Evolutionary conservation across 2,797 vertebrate genomes (phyloP).

Genomic region (Echeneis naucrates): DNA sequence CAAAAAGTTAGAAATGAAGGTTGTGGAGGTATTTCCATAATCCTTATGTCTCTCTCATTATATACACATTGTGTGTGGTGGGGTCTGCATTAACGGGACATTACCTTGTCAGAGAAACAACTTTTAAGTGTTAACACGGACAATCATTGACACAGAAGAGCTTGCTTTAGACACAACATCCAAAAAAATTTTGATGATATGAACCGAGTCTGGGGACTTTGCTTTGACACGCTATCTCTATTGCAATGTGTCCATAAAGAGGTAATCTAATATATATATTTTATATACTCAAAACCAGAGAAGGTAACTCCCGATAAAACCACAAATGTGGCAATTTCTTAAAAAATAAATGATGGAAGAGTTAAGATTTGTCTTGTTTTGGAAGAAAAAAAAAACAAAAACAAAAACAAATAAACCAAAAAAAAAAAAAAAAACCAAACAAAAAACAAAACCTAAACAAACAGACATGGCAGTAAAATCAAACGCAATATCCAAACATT

Average conservation of each 20-base stretch:
- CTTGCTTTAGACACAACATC: conserved; percentile 61
- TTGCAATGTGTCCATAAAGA: conserved; percentile 84
- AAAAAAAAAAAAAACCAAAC: too few species aligned
- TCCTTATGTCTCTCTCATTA: conserved; percentile 79
- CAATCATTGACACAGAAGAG: conserved; percentile 58
- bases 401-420: background rate
- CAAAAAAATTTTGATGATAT: conserved; percentile 76
- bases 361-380: conserved; percentile 82
- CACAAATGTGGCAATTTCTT: conserved; percentile 69
- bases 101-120: conserved; percentile 59
- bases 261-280: conserved; percentile 72
- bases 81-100: conserved; percentile 74
- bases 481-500: conserved; percentile 86
- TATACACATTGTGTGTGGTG: conserved; percentile 75
- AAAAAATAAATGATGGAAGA: conserved; percentile 77
- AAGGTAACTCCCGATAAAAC: conserved; percentile 78
- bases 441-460: too few species aligned
- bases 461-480: conserved; percentile 92
- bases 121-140: conserved; percentile 58
- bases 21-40: conserved; percentile 94
- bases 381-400: conserved; percentile 77
- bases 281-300: conserved; percentile 74
- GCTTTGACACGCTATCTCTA: conserved; percentile 72
- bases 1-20: conserved; percentile 90
- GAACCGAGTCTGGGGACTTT: conserved; percentile 80